Percentiles rank a stretch among this genome's conserved stretches.
Evolutionary conservation across 2,113 vertebrate species (phyloP).

Genomic region (Paradisaea rubra): DNA sequence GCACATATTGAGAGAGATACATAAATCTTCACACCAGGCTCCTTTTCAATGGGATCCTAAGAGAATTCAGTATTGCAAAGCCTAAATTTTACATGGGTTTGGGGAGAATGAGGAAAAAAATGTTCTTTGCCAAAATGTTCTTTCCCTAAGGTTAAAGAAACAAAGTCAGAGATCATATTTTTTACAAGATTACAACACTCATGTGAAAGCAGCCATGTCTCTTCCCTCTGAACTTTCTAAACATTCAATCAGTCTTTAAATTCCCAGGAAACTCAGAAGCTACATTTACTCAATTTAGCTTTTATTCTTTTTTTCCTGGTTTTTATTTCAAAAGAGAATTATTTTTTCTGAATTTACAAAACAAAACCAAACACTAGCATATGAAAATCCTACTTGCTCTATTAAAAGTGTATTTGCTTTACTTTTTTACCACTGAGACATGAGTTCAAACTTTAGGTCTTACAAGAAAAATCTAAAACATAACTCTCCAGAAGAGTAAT

Average conservation of each 20-base stretch:
- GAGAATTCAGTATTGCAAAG: not conserved
- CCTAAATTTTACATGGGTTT: not conserved
- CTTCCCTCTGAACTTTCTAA: conserved; percentile 17
- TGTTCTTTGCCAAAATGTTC: not conserved
- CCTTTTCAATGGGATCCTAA: not conserved
- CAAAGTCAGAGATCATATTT: not conserved
- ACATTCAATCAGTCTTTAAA: not conserved
- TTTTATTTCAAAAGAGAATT: conserved; percentile 1
- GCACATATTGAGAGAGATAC: not conserved
- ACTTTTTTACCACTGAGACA: conserved; percentile 4
- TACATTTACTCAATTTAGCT: conserved; percentile 7
- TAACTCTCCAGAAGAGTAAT: conserved; percentile 4
- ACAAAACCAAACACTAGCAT: conserved; percentile 9
- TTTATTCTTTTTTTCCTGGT: not conserved
- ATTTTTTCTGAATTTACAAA: conserved; percentile 12
- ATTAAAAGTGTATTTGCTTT: not conserved
- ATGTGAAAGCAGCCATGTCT: conserved; percentile 37
- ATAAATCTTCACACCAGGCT: not conserved
- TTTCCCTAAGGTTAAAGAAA: not conserved
- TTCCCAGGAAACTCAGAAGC: conserved; percentile 37
- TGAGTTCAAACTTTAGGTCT: conserved; percentile 4
- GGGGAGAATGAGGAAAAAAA: not conserved
- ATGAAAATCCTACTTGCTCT: not conserved
- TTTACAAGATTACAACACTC: not conserved
- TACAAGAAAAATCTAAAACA: conserved; percentile 7